Evolutionary conservation across 1,140 invertebrate species (phyloP).

Genomic region (Camponotus vicinus): DNA sequence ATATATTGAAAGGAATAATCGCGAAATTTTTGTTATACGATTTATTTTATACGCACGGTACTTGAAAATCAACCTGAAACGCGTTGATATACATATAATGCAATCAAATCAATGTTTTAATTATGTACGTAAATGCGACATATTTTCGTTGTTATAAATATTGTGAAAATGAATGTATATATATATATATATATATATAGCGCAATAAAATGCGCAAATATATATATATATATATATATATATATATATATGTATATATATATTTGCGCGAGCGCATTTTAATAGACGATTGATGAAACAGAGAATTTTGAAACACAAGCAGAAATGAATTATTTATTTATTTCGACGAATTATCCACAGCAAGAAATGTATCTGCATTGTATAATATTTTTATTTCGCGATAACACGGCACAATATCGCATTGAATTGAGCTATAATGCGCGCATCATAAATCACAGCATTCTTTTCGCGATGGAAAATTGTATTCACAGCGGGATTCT

Average conservation of each 20-base stretch:
- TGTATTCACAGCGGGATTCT: background rate
- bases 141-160: constrained; percentile 18
- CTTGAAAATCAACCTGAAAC: constrained; percentile 23
- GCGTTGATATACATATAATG: background rate
- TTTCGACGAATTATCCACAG: constrained; percentile 9
- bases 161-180: constrained; percentile 15
- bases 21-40: constrained; percentile 20
- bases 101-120: constrained; percentile 58
- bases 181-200: constrained; percentile 3
- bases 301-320: constrained; percentile 15
- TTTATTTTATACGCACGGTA: constrained; percentile 12
- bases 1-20: constrained; percentile 12
- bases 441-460: constrained; percentile 24
- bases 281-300: background rate
- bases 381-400: constrained; percentile 31
- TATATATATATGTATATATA: background rate
- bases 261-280: no score
- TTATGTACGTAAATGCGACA: constrained; percentile 30
- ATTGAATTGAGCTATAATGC: constrained; percentile 37
- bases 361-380: constrained; percentile 14
- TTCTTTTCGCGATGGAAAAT: constrained; percentile 26
- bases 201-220: no score
- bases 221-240: no score
- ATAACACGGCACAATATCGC: background rate
- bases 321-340: constrained; percentile 52